Evolutionary conservation across 2,888 invertebrate genomes (phyloP), one percentile per base, ranked within the genome.

Genomic region (Portevinia maculata): DNA sequence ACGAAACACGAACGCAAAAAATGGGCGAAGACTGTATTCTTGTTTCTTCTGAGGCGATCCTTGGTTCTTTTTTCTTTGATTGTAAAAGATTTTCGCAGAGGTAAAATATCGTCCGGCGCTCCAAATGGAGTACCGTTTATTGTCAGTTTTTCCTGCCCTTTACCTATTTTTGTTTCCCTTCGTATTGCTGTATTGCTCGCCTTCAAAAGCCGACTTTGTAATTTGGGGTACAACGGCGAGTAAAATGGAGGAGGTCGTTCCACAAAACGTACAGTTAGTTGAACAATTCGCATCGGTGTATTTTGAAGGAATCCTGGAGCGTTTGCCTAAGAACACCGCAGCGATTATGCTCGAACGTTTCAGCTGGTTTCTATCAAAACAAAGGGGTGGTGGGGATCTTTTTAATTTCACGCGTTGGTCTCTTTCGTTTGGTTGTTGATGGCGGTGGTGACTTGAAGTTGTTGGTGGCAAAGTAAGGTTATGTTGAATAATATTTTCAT

Each of bases 391-490:
- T 19, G 62, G 41, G 50, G 73, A 57, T 55, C 57, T 39, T 34
- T 15, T 30, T 13, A 37, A 21, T 21, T 46, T 69, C 32, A 74
- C 50, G 73, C 73, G 73, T 74, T 74, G 73, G 73, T 65, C 74
- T 24, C 50, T 65, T 48, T 50, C 17, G 24, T 28, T 55, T 57
- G 34, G 3, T 34, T 30, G n/a, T n/a, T 9, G 32, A 7, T 9
- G 55, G 48, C 32, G 48, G 34, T 60, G 75, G 67, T 52, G 75
- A 67, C 44, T 59, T 17, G 52, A 75, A 74, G n/a, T 60, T 59
- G 41, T 83, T 83, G 76, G 76, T 76, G 81, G 70, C 53, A 76
- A 83, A 83, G 65, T 76, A 60, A 46, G 81, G 75, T 83, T 76
- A 83, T 71, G 70, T 52, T 39, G 8, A 39, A 53, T 34, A 21